Percentiles rank a stretch among this genome's conserved stretches.
These are phyloP conservation scores for Corvus cornix DNA, from an alignment of 2,113 vertebrate species.

Conservation along the genomic window DNA sequence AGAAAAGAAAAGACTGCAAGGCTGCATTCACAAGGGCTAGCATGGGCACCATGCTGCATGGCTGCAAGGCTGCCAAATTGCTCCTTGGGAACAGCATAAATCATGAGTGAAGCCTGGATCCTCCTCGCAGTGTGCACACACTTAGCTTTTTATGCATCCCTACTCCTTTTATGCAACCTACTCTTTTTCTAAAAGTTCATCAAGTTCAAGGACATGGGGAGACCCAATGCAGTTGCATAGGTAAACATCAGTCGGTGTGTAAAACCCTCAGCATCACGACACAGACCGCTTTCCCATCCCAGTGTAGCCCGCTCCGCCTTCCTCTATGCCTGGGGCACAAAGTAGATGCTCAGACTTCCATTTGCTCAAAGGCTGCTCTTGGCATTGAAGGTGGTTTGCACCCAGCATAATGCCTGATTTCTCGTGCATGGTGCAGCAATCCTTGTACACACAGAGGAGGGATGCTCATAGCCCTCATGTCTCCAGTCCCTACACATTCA, in stretches of 20 bases:
- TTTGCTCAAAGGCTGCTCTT: background rate
- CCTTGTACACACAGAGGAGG: background rate
- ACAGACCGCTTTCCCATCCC: background rate
- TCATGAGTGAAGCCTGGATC: background rate
- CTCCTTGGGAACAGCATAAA: background rate
- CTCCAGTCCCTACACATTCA: background rate
- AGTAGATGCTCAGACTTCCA: background rate
- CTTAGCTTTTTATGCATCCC: background rate
- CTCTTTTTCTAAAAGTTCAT: background rate
- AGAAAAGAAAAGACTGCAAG: background rate
- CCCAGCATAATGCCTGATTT: background rate
- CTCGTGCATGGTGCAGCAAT: background rate
- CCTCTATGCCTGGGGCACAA: background rate
- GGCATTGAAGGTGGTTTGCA: background rate
- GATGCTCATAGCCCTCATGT: background rate
- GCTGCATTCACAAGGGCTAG: background rate
- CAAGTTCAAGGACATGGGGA: background rate
- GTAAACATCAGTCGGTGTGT: background rate
- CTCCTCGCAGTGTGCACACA: background rate
- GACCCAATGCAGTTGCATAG: fast-evolving
- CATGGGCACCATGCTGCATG: background rate
- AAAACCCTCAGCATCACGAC: fast-evolving
- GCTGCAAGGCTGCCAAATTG: background rate
- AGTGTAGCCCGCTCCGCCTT: background rate
- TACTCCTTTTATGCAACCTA: background rate